These are phyloP conservation scores for Premnoplex brunnescens DNA, from an alignment of 2,797 vertebrate species.

Conservation along the genomic window DNA sequence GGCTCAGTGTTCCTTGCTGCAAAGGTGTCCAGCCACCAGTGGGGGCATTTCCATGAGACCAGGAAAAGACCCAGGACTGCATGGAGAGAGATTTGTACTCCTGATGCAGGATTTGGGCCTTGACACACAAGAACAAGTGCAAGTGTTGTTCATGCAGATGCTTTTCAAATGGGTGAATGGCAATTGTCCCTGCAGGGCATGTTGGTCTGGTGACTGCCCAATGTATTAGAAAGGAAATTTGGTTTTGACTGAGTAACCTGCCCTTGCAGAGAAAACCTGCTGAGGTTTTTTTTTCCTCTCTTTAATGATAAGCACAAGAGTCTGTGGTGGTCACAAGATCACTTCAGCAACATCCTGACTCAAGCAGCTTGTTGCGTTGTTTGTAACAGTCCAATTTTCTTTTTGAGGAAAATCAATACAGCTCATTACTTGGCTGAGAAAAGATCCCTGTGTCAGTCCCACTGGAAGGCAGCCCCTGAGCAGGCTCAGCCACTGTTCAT, in stretches of 20 bases:
- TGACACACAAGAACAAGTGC: neutral
- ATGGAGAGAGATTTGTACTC: neutral
- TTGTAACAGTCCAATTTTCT: constrained; percentile 52
- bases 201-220: neutral
- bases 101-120: neutral
- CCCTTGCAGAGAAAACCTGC: neutral
- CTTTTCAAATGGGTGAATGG: neutral
- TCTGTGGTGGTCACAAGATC: neutral
- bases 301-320: neutral
- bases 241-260: neutral
- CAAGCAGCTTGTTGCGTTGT: neutral
- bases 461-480: neutral
- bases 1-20: neutral
- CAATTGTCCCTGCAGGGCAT: neutral
- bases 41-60: neutral
- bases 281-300: neutral
- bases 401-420: constrained; percentile 58
- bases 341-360: constrained; percentile 13
- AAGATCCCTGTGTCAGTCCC: constrained; percentile 37
- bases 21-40: neutral
- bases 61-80: neutral
- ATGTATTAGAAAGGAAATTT: neutral
- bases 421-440: constrained; percentile 48
- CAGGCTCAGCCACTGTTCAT: neutral
- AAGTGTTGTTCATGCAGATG: neutral